Evolutionary conservation across 2,797 vertebrate genomes (phyloP).

Genomic region (Peromyscus aztecus): DNA sequence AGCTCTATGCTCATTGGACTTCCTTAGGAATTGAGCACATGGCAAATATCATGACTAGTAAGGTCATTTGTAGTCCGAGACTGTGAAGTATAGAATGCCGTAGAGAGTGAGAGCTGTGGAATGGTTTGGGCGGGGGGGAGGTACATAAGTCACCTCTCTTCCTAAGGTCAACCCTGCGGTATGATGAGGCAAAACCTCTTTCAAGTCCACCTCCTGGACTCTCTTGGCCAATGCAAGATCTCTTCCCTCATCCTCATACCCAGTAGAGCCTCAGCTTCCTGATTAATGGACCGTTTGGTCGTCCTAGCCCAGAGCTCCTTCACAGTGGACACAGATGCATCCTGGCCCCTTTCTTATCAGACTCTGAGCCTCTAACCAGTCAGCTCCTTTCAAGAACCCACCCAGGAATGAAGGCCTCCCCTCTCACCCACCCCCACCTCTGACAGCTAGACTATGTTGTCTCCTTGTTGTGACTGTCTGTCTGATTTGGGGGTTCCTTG

Average conservation of each 20-base stretch:
- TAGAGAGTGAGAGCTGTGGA: not conserved
- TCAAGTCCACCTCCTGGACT: not conserved
- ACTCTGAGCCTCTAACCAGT: not conserved
- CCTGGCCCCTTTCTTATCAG: conserved; percentile 26
- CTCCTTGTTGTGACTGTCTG: not conserved
- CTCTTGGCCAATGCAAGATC: not conserved
- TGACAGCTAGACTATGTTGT: not conserved
- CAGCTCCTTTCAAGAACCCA: not conserved
- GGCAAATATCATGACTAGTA: not conserved
- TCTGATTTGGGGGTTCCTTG: not conserved
- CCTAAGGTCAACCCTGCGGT: not conserved
- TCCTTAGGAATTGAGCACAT: not conserved
- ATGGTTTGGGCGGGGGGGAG: too few relatives aligned
- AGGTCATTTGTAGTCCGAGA: not conserved
- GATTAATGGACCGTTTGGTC: conserved; percentile 6
- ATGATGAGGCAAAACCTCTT: not conserved
- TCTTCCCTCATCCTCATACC: not conserved
- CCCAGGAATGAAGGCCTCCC: not conserved
- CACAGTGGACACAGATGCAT: conserved; percentile 57
- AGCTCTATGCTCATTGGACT: not conserved
- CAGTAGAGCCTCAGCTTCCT: not conserved
- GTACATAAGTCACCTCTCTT: not conserved
- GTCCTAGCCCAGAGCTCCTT: conserved; percentile 6
- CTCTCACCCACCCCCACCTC: not conserved
- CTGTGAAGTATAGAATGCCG: not conserved